Evolutionary conservation across 1,140 invertebrate species (phyloP).

Genomic region (Habropoda laboriosa): DNA sequence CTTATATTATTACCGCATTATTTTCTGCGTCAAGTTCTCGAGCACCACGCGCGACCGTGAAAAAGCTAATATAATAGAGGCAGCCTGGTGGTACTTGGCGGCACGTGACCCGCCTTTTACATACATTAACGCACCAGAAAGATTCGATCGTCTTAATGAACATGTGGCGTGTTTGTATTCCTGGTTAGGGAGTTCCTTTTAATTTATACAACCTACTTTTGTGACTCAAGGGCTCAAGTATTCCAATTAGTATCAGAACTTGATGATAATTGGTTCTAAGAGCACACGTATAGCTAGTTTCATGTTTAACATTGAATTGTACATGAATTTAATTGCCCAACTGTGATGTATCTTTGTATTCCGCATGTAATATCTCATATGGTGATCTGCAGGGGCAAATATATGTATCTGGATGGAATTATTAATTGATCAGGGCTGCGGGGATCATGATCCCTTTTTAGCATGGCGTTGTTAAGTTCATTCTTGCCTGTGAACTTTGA

Average conservation of each 20-base stretch:
- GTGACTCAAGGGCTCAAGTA: too few species aligned
- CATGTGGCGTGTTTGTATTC: too few species aligned
- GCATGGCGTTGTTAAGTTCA: not conserved
- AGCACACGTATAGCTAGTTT: not conserved
- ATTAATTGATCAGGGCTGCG: not conserved
- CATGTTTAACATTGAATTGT: too few species aligned
- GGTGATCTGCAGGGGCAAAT: not conserved
- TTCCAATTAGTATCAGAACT: not conserved
- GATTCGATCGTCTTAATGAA: not conserved
- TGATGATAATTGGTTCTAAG: not conserved
- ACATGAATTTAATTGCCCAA: too few species aligned
- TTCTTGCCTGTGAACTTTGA: constrained; percentile 17
- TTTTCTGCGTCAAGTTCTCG: constrained; percentile 41
- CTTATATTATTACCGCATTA: constrained; percentile 14
- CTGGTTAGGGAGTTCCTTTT: too few species aligned
- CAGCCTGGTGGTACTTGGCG: not conserved
- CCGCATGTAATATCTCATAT: not conserved
- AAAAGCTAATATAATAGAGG: not conserved
- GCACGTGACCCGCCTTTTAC: not conserved
- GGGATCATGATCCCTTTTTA: constrained; percentile 16
- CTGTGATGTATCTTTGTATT: not conserved
- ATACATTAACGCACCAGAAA: not conserved
- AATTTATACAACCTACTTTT: too few species aligned
- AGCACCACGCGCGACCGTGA: constrained; percentile 14
- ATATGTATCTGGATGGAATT: not conserved